Base-by-base conservation (phyloP, 2,888 invertebrate genomes). In the Dolichomitus sp. region DNA sequence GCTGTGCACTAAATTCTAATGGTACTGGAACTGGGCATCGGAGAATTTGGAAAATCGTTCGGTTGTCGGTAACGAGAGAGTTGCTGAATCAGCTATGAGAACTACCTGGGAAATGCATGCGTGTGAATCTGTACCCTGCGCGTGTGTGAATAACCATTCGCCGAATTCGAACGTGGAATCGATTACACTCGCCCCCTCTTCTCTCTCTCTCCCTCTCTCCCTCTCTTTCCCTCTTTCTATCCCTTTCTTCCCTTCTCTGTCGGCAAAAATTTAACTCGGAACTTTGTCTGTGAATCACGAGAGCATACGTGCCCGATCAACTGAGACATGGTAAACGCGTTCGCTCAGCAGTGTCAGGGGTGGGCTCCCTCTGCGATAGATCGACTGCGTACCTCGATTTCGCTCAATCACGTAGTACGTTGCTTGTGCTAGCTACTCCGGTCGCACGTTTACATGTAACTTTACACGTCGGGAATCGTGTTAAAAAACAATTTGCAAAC, bases 41-140 rank as follows among this genome's bases (percentile, higher is more conserved):
- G 81, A 85, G 80, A 84, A 86, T 86, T 81, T 19, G 61, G 77
- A 84, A 74, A 75, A 84, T 81, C 69, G 79, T 63, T 63, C 23
- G 63, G 81, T 77, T 65, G 42, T 70, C 80, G 57, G 57, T 78
- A 79, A 78, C 76, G 77, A 75, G 68, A 40, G 37, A 33, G 50
- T 74, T 30, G 66, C 57, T 68, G 78, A 82, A 80, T 81, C 78
- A 79, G 81, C 76, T 69, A 59, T 37, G 65, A 33, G 57, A 48
- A 72, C 54, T 19, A 48, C 17, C 37, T n/a, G 23, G 6, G 1
- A n/a, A 33, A 3, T n/a, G 57, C 14, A 9, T n/a, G n/a, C 4
- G 33, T 23, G 30, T 27, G 27, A 30, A 57, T 57, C 14, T 27
- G 50, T 11, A 23, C 11, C 12, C 17, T 17, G 23, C 4, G 27